phyloP scores from a whole-genome alignment of 2,797 vertebrate genomes.

The Vireo griseus region DNA sequence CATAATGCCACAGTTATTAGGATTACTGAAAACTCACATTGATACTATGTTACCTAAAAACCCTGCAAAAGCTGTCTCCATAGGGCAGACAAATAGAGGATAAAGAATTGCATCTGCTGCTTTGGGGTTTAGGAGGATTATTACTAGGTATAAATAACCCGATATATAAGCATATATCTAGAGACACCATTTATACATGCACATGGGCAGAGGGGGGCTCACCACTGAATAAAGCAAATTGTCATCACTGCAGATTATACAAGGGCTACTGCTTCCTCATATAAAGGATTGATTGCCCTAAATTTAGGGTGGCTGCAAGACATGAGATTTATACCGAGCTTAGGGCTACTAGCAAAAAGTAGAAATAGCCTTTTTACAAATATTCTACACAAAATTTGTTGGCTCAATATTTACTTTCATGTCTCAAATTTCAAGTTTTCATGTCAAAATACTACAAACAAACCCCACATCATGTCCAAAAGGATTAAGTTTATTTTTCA shows the following conservation, averaged over 20 bases:
- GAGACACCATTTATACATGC: not conserved
- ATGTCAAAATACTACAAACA: constrained; percentile 10
- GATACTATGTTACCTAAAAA: not conserved
- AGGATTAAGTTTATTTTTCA: constrained; percentile 46
- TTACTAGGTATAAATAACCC: not conserved
- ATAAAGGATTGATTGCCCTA: not conserved
- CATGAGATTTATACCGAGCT: not conserved
- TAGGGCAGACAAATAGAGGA: not conserved
- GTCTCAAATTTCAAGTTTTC: not conserved
- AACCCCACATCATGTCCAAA: not conserved
- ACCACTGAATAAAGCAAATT: not conserved
- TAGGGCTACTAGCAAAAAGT: not conserved
- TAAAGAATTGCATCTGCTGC: not conserved
- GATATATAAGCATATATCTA: not conserved
- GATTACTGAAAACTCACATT: not conserved
- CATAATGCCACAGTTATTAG: not conserved
- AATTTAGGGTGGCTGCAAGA: not conserved
- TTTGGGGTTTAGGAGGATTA: not conserved
- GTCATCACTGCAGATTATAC: not conserved
- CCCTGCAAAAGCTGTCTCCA: not conserved
- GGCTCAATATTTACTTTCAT: not conserved
- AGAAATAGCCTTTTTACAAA: not conserved
- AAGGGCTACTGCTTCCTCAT: not conserved
- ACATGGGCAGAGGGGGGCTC: not conserved
- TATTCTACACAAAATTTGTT: not conserved